Conservation (phyloP, 2,113 vertebrate species). For the Conger conger region DNA sequence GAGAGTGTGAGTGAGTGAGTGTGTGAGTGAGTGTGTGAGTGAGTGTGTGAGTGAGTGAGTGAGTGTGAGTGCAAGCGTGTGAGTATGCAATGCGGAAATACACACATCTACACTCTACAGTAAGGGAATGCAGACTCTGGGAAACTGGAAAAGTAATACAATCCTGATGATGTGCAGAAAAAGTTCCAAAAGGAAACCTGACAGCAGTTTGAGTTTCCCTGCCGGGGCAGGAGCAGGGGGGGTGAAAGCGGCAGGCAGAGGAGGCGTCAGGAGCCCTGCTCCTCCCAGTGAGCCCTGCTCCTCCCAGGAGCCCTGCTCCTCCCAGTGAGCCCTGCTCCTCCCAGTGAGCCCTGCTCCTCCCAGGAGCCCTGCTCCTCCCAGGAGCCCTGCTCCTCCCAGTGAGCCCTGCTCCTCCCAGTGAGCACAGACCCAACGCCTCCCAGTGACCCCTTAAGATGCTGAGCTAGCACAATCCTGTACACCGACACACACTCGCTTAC, state of each 20-base stretch:
- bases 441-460: not conserved
- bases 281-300: not conserved
- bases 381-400: not conserved
- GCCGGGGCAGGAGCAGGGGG: not conserved
- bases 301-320: not conserved
- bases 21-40: not conserved
- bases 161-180: not conserved
- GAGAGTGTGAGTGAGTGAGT: not conserved
- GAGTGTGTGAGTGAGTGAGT: no score
- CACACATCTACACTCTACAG: no score
- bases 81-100: no score
- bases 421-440: no score
- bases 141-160: not conserved
- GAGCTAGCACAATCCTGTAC: not conserved
- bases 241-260: not conserved
- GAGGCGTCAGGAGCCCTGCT: not conserved
- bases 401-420: not conserved
- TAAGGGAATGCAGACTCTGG: not conserved
- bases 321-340: no score
- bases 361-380: not conserved
- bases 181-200: not conserved
- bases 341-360: not conserved
- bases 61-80: not conserved
- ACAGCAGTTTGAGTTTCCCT: not conserved
- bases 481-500: not conserved